Conservation (phyloP, 2,888 invertebrate species). For the Odontothrips loti region DNA sequence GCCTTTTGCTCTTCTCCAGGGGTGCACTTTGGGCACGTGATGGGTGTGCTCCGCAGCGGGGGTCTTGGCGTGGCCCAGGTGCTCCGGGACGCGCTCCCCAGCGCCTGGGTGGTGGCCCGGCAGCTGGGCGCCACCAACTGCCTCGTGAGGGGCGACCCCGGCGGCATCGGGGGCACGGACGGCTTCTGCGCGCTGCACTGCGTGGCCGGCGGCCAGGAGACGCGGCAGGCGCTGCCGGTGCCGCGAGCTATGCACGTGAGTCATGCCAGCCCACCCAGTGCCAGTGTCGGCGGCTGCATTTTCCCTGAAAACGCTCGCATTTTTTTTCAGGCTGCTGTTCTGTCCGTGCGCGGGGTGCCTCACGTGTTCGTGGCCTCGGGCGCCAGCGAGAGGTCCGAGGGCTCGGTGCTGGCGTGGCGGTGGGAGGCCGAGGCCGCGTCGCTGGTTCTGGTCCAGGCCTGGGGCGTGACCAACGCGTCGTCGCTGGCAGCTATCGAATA, state of each 20-base stretch:
- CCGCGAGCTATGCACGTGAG: neutral
- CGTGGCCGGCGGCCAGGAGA: neutral
- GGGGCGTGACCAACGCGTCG: neutral
- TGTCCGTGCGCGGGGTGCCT: neutral
- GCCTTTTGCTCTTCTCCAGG: neutral
- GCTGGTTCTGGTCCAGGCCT: neutral
- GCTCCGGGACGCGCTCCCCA: neutral
- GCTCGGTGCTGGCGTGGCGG: neutral
- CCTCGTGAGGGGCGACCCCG: neutral
- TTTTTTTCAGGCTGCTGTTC: neutral
- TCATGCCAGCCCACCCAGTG: neutral
- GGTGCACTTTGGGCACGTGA: neutral
- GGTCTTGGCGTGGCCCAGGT: neutral
- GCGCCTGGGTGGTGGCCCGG: neutral
- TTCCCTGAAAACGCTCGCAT: neutral
- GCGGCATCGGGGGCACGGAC: neutral
- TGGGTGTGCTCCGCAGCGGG: neutral
- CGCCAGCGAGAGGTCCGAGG: neutral
- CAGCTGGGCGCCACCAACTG: neutral
- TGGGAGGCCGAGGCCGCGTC: neutral
- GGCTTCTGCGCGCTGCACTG: constrained; percentile 7
- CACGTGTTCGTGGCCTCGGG: constrained; percentile 8
- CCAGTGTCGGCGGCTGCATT: no score
- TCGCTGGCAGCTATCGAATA: neutral
- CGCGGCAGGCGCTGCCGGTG: neutral